phyloP scores from a whole-genome alignment of 2,113 vertebrate species.

The Saguinus imperator region DNA sequence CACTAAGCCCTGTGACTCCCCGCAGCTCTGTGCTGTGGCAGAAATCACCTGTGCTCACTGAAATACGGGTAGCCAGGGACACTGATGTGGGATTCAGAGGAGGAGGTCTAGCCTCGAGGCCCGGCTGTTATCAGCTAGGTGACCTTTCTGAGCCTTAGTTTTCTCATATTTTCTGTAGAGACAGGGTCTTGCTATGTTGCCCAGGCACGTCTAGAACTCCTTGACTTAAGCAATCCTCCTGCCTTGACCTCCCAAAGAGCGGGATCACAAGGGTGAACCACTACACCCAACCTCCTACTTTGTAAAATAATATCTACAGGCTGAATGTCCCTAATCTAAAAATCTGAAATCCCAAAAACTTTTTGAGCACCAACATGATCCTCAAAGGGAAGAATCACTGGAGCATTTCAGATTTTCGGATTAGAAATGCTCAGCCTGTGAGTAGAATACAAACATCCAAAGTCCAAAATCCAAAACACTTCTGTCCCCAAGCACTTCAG shows the following conservation, averaged over 20 bases:
- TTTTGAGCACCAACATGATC: neutral
- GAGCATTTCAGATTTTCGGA: neutral
- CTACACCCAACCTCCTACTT: too few species aligned
- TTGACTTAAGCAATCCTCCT: too few species aligned
- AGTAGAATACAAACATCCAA: neutral
- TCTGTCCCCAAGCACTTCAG: neutral
- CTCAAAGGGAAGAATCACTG: neutral
- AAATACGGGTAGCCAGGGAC: neutral
- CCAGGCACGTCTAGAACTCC: too few species aligned
- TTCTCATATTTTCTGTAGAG: too few species aligned
- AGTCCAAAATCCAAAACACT: neutral
- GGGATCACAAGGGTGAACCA: too few species aligned
- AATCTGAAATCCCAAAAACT: neutral
- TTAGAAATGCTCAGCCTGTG: neutral
- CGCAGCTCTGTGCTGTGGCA: rapidly evolving
- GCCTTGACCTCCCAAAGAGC: too few species aligned
- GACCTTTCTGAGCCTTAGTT: neutral
- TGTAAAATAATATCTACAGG: neutral
- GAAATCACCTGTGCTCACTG: neutral
- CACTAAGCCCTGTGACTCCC: neutral
- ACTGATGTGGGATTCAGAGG: neutral
- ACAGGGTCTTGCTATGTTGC: too few species aligned
- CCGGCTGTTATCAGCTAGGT: neutral
- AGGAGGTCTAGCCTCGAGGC: neutral
- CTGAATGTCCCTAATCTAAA: neutral